Evolutionary conservation across 2,888 invertebrate species (phyloP), one percentile per base, ranked within the genome.

Genomic region (Atherix ibis): DNA sequence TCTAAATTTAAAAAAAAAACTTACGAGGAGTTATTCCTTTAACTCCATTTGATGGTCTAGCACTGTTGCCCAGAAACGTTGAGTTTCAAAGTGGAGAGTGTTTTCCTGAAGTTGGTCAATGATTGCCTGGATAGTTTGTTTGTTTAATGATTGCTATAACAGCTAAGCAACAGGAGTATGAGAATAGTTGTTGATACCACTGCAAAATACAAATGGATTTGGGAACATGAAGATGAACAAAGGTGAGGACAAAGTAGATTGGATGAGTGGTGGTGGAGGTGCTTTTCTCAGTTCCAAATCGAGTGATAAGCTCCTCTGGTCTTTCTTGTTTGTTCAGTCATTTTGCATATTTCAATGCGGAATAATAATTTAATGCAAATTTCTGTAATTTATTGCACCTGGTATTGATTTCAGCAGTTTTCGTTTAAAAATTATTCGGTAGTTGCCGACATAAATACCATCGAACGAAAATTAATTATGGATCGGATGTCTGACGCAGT

Each of bases 361-460:
- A 44, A 42, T 43, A 42, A 44, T 47, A 47, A 54, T 55, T 56
- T 55, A 56, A 56, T 54, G 56, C 53, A 56, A 51, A 53, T 53
- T 50, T 52, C 51, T 50, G 45, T 48, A 56, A 58, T 58, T 58
- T 58, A 58, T 58, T 56, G 48, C 50, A 48, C 41, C 53, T 47
- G 55, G 56, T 58, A 58, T 58, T 58, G 58, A 58, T 58, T 58
- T 58, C 58, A 58, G 55, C 57, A 47, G 56, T 54, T 52, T 43
- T 42, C 44, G 39, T 40, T 43, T 35, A 31, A 36, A 36, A 36
- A 31, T 36, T 36, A 36, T 36, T 36, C 36, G 36, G 36, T 36
- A 36, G 36, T 36, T 36, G 36, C 36, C 36, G 36, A 36, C 36
- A 36, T 36, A 36, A 36, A 36, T 36, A 36, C 31, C 36, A 14